Conservation (phyloP, 2,113 vertebrate genomes). For the Forbesichthys agassizii region DNA sequence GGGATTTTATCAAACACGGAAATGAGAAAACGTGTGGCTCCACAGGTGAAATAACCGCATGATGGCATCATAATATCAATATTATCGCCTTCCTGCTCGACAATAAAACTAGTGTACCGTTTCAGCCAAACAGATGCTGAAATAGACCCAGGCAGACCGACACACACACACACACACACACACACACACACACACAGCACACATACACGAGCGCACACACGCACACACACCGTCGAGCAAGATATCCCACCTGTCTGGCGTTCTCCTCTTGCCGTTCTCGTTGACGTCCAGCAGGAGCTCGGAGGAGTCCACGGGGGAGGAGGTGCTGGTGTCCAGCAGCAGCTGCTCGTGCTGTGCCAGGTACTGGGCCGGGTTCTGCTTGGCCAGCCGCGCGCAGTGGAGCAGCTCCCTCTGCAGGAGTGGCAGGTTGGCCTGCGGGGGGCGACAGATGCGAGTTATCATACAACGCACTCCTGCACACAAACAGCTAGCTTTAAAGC, state of each 20-base stretch:
- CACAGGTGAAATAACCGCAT: too few species aligned
- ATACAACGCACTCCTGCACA: not conserved
- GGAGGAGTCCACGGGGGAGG: constrained; percentile 87
- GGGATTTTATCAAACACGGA: too few species aligned
- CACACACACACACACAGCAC: not conserved
- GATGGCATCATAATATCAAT: too few species aligned
- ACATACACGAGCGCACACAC: not conserved
- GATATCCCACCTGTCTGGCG: constrained; percentile 87
- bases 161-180: not conserved
- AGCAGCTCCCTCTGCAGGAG: constrained; percentile 94
- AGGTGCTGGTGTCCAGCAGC: constrained; percentile 88
- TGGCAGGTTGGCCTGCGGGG: constrained; percentile 88
- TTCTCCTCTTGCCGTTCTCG: constrained; percentile 92
- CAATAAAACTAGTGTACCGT: not conserved
- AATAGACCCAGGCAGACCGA: not conserved
- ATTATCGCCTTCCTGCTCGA: not conserved
- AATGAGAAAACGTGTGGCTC: too few species aligned
- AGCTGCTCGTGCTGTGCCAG: constrained; percentile 97
- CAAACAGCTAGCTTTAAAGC: too few species aligned
- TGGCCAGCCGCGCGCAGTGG: constrained; percentile 94
- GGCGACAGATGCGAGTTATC: not conserved
- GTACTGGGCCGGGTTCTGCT: constrained; percentile 97
- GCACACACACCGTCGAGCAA: not conserved
- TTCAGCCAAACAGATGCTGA: not conserved
- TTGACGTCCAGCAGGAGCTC: constrained; percentile 93